Conservation (phyloP, 2,888 invertebrate genomes). For the Nowickia ferox region DNA sequence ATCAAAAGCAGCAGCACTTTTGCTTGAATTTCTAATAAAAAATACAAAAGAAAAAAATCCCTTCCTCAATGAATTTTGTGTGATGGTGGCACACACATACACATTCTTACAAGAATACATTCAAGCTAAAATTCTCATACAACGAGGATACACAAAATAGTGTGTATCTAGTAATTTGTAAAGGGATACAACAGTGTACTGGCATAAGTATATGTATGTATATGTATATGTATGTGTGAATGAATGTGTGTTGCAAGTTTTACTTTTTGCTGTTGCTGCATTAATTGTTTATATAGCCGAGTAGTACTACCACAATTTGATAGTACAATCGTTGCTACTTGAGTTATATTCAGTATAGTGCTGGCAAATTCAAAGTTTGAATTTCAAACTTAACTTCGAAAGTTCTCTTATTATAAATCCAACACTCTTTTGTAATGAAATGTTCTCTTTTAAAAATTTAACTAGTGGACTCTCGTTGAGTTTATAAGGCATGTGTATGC, state of each 20-base stretch:
- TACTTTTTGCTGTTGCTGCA: conserved; percentile 32
- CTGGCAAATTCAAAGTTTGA: conserved; percentile 8
- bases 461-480: conserved; percentile 7
- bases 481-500: neutral
- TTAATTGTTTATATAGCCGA: conserved; percentile 40
- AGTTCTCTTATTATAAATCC: neutral
- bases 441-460: conserved; percentile 9
- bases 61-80: conserved; percentile 71
- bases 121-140: conserved; percentile 5
- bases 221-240: neutral
- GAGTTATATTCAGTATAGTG: conserved; percentile 23
- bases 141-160: conserved; percentile 60
- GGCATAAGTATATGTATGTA: neutral
- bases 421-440: neutral
- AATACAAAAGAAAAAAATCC: conserved; percentile 46
- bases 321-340: conserved; percentile 57
- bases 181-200: conserved; percentile 30
- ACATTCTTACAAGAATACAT: neutral
- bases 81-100: conserved; percentile 44
- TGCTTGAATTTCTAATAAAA: conserved; percentile 57
- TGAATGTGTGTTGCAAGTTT: neutral
- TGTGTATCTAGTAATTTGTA: conserved; percentile 56
- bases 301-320: conserved; percentile 64
- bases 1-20: conserved; percentile 50
- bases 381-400: neutral